phyloP scores from a whole-genome alignment of 2,113 vertebrate genomes.

The Chloroceryle aenea region DNA sequence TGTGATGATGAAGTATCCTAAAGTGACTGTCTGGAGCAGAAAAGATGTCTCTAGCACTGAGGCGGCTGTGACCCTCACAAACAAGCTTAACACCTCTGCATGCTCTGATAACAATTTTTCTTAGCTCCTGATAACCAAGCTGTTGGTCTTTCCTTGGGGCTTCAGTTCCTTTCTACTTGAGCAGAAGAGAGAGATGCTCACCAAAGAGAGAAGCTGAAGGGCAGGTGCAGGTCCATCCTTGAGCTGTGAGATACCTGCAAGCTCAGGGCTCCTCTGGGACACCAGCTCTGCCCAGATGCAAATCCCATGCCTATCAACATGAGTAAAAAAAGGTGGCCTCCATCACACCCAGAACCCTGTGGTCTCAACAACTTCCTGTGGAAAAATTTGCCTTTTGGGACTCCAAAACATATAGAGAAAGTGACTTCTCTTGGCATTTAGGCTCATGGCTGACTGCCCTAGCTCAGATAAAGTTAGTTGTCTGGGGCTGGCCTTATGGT shows the following conservation, averaged over 20 bases:
- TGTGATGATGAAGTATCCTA: rapidly evolving
- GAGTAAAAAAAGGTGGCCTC: not conserved
- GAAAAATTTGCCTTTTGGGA: not conserved
- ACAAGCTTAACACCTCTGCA: not conserved
- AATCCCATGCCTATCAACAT: rapidly evolving
- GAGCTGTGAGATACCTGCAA: not conserved
- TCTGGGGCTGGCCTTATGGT: not conserved
- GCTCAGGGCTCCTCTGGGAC: not conserved
- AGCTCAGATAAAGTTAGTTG: not conserved
- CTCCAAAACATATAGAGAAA: not conserved
- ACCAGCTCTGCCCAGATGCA: rapidly evolving
- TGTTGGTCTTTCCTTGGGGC: not conserved
- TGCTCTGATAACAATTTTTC: not conserved
- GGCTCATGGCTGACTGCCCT: not conserved
- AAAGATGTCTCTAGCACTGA: not conserved
- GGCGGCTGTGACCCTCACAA: not conserved
- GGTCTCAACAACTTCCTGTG: not conserved
- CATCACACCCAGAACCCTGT: not conserved
- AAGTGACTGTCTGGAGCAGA: not conserved
- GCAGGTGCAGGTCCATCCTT: not conserved
- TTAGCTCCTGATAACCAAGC: not conserved
- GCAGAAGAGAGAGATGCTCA: not conserved
- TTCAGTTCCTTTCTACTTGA: not conserved
- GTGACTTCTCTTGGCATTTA: not conserved
- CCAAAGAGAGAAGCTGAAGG: not conserved